A percentile compares a stretch with the other conserved stretches of the same genome.
Conservation (phyloP, 2,113 vertebrate genomes). For the Corvus moneduloides region DNA sequence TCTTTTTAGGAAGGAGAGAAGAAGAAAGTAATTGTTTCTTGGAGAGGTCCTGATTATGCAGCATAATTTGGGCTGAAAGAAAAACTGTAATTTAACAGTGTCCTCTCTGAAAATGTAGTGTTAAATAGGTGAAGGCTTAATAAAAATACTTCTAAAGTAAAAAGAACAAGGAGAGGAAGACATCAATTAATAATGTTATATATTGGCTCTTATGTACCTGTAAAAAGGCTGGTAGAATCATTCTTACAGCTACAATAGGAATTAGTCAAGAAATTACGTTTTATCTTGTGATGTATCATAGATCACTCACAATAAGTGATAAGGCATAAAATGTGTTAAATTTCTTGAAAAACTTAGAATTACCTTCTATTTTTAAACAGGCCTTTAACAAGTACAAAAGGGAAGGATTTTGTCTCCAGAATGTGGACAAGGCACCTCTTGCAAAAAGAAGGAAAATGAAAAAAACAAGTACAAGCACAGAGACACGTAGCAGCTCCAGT, state of each 20-base stretch:
- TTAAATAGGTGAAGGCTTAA: background rate
- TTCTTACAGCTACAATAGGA: background rate
- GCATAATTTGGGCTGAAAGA: background rate
- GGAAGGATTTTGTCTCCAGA: constrained; percentile 97
- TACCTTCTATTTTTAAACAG: constrained; percentile 65
- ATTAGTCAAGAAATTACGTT: background rate
- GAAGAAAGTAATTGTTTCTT: background rate
- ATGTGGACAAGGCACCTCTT: constrained; percentile 88
- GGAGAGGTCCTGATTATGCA: background rate
- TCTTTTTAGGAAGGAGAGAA: background rate
- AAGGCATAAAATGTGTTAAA: background rate
- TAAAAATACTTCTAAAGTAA: background rate
- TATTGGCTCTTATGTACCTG: background rate
- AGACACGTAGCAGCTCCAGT: constrained; percentile 96
- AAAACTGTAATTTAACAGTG: background rate
- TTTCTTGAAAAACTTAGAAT: background rate
- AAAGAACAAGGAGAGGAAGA: background rate
- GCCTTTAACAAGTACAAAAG: constrained; percentile 98
- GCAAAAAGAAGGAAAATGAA: constrained; percentile 99
- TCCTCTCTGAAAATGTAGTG: background rate
- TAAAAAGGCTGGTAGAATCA: background rate
- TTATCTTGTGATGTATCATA: background rate
- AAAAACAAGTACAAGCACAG: constrained; percentile 97
- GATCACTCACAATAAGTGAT: background rate
- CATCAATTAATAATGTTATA: background rate